Percentiles rank a stretch among this genome's conserved stretches.
phyloP scores from a whole-genome alignment of 2,797 vertebrate species.

The Sphaeramia orbicularis region DNA sequence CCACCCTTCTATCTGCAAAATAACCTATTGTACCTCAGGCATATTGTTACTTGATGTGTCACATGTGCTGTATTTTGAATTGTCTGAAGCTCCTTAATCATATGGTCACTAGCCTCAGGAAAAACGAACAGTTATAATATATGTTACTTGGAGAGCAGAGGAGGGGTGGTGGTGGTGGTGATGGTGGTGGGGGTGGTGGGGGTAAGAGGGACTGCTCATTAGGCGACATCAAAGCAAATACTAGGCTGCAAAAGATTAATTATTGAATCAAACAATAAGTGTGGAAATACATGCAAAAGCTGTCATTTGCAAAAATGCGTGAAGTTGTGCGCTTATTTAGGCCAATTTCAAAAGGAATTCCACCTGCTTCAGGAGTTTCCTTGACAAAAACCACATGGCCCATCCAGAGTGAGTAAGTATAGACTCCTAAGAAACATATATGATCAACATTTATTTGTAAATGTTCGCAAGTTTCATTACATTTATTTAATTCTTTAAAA shows the following conservation, averaged over 20 bases:
- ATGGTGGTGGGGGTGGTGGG: too few relatives aligned
- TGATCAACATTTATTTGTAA: background rate
- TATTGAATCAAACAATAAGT: background rate
- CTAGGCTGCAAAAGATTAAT: conserved; percentile 10
- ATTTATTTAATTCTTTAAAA: background rate
- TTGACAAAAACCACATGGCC: conserved; percentile 34
- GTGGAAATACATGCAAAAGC: background rate
- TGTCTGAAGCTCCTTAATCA: conserved; percentile 77
- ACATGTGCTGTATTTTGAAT: conserved; percentile 69
- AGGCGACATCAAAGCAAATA: conserved; percentile 51
- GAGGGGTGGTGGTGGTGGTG: too few relatives aligned
- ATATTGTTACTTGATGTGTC: conserved; percentile 80
- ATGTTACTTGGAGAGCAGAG: conserved; percentile 52
- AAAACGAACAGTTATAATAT: conserved; percentile 65
- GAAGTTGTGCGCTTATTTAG: background rate
- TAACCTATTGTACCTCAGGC: conserved; percentile 80
- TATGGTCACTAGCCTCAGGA: conserved; percentile 70
- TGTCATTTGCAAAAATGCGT: background rate
- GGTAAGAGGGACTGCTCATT: conserved; percentile 56
- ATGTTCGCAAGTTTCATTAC: background rate
- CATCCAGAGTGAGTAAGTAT: background rate
- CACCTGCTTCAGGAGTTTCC: conserved; percentile 45
- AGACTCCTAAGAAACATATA: too few relatives aligned
- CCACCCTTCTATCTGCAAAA: conserved; percentile 77
- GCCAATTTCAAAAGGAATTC: background rate